Conservation (phyloP, 2,113 vertebrate genomes). For the Lepus timidus region DNA sequence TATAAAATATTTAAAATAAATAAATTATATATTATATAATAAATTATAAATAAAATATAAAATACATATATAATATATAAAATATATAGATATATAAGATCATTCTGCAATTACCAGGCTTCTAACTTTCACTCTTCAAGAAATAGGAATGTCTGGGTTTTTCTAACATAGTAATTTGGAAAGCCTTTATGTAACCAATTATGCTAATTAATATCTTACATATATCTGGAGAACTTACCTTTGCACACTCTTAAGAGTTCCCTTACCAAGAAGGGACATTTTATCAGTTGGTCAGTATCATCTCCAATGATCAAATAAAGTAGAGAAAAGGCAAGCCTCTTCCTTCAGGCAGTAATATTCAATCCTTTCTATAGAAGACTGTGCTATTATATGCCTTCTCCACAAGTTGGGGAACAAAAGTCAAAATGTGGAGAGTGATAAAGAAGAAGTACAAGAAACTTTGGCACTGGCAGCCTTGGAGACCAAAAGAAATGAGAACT, state of each 20-base stretch:
- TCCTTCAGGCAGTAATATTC: neutral
- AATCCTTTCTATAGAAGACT: neutral
- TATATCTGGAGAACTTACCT: constrained; percentile 14
- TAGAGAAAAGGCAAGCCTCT: neutral
- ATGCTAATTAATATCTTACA: neutral
- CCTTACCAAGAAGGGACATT: neutral
- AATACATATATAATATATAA: neutral
- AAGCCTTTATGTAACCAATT: neutral
- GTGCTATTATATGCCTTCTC: neutral
- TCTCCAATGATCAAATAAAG: neutral
- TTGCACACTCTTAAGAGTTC: neutral
- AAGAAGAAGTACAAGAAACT: neutral
- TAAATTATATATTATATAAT: too few relatives aligned
- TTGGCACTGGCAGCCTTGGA: neutral
- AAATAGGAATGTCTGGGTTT: neutral
- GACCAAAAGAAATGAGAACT: neutral
- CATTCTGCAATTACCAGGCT: neutral
- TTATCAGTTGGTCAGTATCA: neutral
- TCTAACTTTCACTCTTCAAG: neutral
- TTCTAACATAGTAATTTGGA: neutral
- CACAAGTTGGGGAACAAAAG: neutral
- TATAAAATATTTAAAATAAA: too few relatives aligned
- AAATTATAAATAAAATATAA: too few relatives aligned
- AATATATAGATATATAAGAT: constrained; percentile 9
- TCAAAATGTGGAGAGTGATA: neutral